phyloP scores from a whole-genome alignment of 2,113 vertebrate genomes.

The Brienomyrus brachyistius region DNA sequence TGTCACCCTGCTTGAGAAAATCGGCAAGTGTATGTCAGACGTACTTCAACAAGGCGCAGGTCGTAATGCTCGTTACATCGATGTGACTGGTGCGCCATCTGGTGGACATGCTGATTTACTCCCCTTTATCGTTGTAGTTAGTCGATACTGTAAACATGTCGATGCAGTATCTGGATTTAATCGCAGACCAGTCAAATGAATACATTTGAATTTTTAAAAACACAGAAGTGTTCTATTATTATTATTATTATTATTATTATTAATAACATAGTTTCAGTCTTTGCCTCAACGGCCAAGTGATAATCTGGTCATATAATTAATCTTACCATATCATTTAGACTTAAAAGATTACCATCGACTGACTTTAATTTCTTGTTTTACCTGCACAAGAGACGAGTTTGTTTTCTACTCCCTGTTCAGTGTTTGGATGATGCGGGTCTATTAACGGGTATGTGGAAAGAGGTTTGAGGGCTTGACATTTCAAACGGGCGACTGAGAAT shows the following conservation, averaged over 20 bases:
- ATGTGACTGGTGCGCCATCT: not conserved
- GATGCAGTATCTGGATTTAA: not conserved
- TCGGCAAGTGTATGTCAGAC: not conserved
- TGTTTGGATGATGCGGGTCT: not conserved
- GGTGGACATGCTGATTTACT: not conserved
- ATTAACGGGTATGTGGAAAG: not conserved
- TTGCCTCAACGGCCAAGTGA: not conserved
- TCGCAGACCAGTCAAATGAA: not conserved
- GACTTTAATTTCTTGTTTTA: not conserved
- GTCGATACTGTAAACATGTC: not conserved
- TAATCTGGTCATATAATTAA: not conserved
- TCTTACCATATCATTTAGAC: not conserved
- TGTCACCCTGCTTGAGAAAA: not conserved
- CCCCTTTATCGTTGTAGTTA: not conserved
- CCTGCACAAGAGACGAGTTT: not conserved
- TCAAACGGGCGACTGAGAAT: not conserved
- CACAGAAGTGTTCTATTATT: not conserved
- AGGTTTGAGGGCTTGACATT: not conserved
- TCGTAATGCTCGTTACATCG: not conserved
- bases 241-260: not conserved
- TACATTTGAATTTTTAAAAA: not conserved
- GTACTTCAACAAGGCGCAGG: not conserved
- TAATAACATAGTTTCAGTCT: not conserved
- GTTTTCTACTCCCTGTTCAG: not conserved
- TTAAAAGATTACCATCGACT: not conserved